Evolutionary conservation across 2,888 invertebrate genomes (phyloP).

Genomic region (Papilio gigon): DNA sequence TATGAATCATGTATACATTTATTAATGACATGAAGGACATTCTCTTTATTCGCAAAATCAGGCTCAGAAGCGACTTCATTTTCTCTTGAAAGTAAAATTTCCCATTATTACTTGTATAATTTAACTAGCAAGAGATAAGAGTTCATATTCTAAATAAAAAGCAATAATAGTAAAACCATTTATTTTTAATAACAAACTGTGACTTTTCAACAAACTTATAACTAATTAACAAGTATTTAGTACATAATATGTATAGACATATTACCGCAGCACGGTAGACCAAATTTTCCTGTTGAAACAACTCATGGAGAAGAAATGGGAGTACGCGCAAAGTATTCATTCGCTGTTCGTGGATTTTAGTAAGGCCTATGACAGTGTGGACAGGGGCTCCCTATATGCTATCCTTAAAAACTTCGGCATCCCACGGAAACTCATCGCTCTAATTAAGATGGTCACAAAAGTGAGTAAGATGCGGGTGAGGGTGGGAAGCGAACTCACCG

Average conservation of each 20-base stretch:
- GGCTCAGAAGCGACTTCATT: too few species aligned
- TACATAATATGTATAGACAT: too few species aligned
- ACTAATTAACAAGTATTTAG: background rate
- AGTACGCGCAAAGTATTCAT: background rate
- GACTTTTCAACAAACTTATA: background rate
- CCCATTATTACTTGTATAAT: too few species aligned
- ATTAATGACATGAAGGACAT: too few species aligned
- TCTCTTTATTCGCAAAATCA: too few species aligned
- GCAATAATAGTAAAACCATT: background rate
- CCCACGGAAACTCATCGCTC: background rate
- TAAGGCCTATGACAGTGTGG: background rate
- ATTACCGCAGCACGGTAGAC: background rate
- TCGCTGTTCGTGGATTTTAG: background rate
- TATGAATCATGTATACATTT: too few species aligned
- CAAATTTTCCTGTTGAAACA: conserved; percentile 2
- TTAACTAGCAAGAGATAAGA: too few species aligned
- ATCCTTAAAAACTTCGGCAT: background rate
- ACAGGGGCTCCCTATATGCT: background rate
- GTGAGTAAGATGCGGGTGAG: background rate
- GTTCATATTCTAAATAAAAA: background rate
- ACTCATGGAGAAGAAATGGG: background rate
- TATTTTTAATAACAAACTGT: background rate
- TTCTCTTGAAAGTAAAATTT: too few species aligned
- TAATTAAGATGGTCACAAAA: background rate
- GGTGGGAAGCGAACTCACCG: conserved; percentile 13